Evolutionary conservation across 2,797 vertebrate species (phyloP).

Genomic region (Tympanoctomys barrerae): DNA sequence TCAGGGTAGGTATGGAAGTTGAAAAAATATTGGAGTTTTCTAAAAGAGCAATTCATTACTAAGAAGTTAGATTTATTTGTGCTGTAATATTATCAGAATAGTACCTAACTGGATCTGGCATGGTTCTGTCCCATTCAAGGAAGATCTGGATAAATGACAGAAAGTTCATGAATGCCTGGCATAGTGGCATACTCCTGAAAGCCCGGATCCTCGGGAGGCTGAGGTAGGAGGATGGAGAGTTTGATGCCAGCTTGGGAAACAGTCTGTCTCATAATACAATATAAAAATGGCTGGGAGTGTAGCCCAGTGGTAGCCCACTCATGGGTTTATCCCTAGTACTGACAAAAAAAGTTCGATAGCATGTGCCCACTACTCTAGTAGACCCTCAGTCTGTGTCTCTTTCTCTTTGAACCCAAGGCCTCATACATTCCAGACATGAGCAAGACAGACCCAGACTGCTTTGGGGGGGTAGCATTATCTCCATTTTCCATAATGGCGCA

Average conservation of each 20-base stretch:
- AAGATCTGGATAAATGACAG: neutral
- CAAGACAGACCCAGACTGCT: neutral
- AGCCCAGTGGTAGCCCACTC: neutral
- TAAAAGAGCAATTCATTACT: slow-evolving; percentile 24
- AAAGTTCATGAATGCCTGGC: neutral
- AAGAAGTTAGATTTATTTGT: neutral
- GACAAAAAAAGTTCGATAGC: neutral
- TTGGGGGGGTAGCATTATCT: neutral
- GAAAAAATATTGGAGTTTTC: slow-evolving; percentile 52
- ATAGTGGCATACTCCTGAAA: neutral
- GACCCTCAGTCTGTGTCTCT: neutral
- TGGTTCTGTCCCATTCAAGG: neutral
- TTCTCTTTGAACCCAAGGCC: neutral
- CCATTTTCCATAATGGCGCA: neutral
- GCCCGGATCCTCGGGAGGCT: neutral
- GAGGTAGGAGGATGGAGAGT: neutral
- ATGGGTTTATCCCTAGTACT: neutral
- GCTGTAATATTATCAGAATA: slow-evolving; percentile 43
- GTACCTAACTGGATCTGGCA: neutral
- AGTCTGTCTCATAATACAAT: neutral
- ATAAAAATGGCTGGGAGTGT: neutral
- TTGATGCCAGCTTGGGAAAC: neutral
- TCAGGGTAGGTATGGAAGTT: slow-evolving; percentile 90
- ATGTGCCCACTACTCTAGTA: neutral
- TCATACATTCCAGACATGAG: neutral